A percentile compares a stretch with the other conserved stretches of the same genome.
Conservation (phyloP, 2,888 invertebrate genomes). For the Monoplex corrugatus region DNA sequence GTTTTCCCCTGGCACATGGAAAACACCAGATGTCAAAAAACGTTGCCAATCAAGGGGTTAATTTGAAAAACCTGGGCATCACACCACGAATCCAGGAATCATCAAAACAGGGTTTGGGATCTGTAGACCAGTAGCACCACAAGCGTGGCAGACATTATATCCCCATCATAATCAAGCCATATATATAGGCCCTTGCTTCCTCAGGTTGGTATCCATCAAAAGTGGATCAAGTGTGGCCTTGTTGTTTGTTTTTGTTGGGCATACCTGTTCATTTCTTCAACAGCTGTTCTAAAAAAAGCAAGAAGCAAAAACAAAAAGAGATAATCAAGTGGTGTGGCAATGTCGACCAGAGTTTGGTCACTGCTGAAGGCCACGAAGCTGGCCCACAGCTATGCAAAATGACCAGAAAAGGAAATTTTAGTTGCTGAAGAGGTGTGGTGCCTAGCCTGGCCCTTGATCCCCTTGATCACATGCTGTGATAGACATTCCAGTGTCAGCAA, state of each 20-base stretch:
- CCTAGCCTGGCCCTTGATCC: too few relatives aligned
- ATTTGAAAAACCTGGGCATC: background rate
- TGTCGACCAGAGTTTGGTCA: background rate
- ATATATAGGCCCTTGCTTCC: background rate
- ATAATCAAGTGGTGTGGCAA: background rate
- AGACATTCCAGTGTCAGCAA: too few relatives aligned
- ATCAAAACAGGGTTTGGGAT: background rate
- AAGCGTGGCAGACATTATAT: background rate
- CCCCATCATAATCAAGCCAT: constrained; percentile 3
- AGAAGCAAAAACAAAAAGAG: background rate
- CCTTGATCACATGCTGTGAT: too few relatives aligned
- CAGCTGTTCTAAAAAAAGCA: background rate
- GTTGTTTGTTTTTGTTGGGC: background rate
- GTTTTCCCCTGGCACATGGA: too few relatives aligned
- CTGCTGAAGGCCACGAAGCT: background rate
- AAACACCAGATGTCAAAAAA: too few relatives aligned
- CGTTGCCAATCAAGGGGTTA: too few relatives aligned
- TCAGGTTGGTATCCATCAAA: background rate
- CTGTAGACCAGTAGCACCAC: constrained; percentile 26
- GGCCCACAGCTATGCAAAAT: too few relatives aligned
- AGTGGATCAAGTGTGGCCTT: background rate
- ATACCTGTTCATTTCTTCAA: background rate
- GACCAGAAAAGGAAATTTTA: too few relatives aligned
- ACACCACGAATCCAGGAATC: background rate
- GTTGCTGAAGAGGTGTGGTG: too few relatives aligned